Conservation (phyloP, 2,113 vertebrate species). For the Gymnarchus niloticus region DNA sequence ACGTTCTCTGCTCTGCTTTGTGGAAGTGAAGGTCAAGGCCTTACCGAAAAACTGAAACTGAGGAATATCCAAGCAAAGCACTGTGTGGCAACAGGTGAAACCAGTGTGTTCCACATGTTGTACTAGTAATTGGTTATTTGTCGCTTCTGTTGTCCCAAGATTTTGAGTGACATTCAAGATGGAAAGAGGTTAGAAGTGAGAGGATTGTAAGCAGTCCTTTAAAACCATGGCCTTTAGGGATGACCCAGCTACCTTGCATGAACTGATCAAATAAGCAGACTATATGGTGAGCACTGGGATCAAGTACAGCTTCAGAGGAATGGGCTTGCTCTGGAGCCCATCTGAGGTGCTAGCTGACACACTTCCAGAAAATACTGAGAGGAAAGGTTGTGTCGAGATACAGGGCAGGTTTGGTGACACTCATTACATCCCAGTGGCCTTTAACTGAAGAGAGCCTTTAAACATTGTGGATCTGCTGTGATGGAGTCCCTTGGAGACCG, state of each 20-base stretch:
- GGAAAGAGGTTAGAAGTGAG: constrained; percentile 70
- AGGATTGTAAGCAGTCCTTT: constrained; percentile 78
- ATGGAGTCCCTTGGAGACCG: constrained; percentile 10
- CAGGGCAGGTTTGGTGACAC: constrained; percentile 43
- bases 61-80: background rate
- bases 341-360: constrained; percentile 60
- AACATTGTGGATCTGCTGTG: constrained; percentile 58
- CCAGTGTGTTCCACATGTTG: background rate
- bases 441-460: constrained; percentile 60
- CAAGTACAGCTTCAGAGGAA: constrained; percentile 75
- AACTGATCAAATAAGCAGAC: constrained; percentile 76
- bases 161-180: constrained; percentile 67
- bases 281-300: constrained; percentile 74
- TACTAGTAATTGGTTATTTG: constrained; percentile 9
- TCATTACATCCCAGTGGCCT: constrained; percentile 71
- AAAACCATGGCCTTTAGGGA: constrained; percentile 75
- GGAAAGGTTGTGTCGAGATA: background rate
- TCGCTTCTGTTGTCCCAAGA: constrained; percentile 46
- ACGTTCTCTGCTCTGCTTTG: background rate
- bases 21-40: background rate
- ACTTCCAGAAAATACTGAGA: constrained; percentile 53
- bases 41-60: background rate
- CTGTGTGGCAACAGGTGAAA: background rate
- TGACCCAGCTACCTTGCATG: constrained; percentile 69
- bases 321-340: constrained; percentile 72